phyloP scores from a whole-genome alignment of 2,113 vertebrate genomes.

The Psammodynastes pulverulentus region DNA sequence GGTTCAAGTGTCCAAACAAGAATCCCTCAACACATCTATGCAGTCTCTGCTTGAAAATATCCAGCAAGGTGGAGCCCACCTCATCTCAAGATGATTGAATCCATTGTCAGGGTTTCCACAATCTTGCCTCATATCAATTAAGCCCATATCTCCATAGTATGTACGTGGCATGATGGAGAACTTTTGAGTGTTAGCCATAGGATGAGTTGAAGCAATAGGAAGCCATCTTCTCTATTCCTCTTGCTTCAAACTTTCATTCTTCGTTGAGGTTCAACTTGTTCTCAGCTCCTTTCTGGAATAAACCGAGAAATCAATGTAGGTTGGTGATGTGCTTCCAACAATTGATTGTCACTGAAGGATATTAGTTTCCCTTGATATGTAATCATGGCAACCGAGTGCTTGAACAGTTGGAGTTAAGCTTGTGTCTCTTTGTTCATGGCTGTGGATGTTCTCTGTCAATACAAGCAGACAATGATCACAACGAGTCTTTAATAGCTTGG shows the following conservation, averaged over 20 bases:
- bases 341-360: conserved; percentile 7
- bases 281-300: conserved; percentile 6
- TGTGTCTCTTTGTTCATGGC: background rate
- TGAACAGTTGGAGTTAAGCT: conserved; percentile 19
- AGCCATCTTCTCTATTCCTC: background rate
- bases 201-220: background rate
- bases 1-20: background rate
- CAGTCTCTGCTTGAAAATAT: background rate
- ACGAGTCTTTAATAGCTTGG: background rate
- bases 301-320: conserved; percentile 15
- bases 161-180: background rate
- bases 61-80: background rate
- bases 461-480: conserved; percentile 1
- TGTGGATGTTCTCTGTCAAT: background rate
- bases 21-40: background rate
- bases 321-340: background rate
- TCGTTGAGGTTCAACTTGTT: background rate
- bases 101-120: background rate
- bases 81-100: background rate
- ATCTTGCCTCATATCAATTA: background rate
- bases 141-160: background rate
- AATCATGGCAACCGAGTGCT: conserved; percentile 1
- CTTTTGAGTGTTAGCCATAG: background rate
- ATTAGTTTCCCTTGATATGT: conserved; percentile 16
- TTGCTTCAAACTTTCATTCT: background rate